phyloP scores from a whole-genome alignment of 1,140 invertebrate genomes.

The Panulirus ornatus region DNA sequence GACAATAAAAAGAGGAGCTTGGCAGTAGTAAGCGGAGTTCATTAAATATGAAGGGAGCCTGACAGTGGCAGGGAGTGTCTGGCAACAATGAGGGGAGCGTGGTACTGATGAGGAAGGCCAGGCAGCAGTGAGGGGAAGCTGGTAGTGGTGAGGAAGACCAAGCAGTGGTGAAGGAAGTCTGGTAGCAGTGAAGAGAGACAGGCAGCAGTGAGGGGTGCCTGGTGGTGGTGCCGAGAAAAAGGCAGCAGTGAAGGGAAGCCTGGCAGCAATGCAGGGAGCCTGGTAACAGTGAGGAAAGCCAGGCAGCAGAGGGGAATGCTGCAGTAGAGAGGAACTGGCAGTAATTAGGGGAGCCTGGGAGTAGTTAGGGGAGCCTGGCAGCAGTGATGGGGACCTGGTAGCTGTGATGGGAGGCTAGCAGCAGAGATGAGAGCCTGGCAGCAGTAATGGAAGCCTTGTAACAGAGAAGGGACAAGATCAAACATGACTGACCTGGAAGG shows the following conservation, averaged over 20 bases:
- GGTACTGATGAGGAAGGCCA: not conserved
- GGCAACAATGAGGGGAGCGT: not conserved
- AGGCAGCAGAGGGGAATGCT: not conserved
- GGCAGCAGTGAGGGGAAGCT: not conserved
- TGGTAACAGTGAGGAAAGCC: not conserved
- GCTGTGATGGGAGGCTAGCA: not conserved
- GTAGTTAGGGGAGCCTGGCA: not conserved
- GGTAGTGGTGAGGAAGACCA: not conserved
- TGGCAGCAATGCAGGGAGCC: not conserved
- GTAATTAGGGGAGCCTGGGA: not conserved
- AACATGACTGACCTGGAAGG: constrained; percentile 49
- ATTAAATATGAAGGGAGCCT: not conserved
- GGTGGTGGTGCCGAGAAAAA: not conserved
- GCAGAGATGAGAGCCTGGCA: not conserved
- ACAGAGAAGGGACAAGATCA: not conserved
- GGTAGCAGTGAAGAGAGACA: not conserved
- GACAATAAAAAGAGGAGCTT: not conserved
- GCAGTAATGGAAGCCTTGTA: not conserved
- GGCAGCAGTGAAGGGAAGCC: not conserved
- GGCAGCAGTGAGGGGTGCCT: too few species aligned
- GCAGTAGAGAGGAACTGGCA: not conserved
- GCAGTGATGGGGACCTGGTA: not conserved
- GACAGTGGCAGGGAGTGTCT: not conserved
- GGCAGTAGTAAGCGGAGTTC: not conserved
- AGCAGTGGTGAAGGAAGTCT: not conserved